Base-by-base conservation (phyloP, 2,797 vertebrate species). In the Phoeniculus purpureus region DNA sequence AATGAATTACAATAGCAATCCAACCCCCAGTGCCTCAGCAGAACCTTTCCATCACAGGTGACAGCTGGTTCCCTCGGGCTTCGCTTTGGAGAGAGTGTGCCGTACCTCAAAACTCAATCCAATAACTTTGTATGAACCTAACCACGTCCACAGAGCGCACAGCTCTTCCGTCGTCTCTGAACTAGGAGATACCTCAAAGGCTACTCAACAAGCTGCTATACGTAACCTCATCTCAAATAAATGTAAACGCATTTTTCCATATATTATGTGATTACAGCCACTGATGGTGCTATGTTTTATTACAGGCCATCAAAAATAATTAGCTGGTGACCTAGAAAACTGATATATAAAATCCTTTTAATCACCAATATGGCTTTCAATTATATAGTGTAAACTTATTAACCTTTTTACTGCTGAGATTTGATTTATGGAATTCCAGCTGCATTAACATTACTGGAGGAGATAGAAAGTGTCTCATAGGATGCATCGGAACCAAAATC, bases 341-440 rank as follows among this genome's bases (percentile, higher is more conserved):
- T 94, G 96, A 97, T 97, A 96, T 95, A 97, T 97, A 97, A 97
- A 97, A 97, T 97, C 95, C 93, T 97, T 97, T 97, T 97, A 98
- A 97, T 97, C 97, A 97, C 97, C 97, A 97, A 97, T 96, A 97
- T 95, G 96, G 97, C 96, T 97, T 98, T 97, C 97, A 97, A 97
- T 98, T 97, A 98, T 92, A 94, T 90, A 95, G 94, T 80, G 40
- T 97, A 97, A 98, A 97, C 97, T 97, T 97, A 97, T 97, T 98
- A 97, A 98, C 97, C 97, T 98, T 97, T 97, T 97, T 98, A 97
- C 97, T 94, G 97, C 96, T 88, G 95, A 97, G 96, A 96, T 95
- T 96, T 97, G 97, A 97, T 97, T 97, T 97, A 97, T 96, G 95
- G 89, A 96, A 97, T 97, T 97, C 93, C 96, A 94, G 93, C 95